Evolutionary conservation across 2,888 invertebrate genomes (phyloP), one percentile per base, ranked within the genome.

Genomic region (Malthinus seriepunctatus): DNA sequence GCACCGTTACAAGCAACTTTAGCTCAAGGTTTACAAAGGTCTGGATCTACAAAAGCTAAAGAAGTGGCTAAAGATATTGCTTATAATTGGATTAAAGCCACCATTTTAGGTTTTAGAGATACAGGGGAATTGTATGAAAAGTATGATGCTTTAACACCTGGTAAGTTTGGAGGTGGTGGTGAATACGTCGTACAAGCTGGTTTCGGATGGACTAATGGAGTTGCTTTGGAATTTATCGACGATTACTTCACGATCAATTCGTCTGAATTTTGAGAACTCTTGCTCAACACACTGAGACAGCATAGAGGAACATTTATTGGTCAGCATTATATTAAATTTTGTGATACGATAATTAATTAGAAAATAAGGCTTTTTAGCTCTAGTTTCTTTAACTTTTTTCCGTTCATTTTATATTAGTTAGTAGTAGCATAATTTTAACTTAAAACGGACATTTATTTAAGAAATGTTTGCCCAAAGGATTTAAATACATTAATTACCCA

Each of bases 1-100:
- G 88, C 93, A 0, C 93, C 93, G 2, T 82, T 90, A 39, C 88
- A 92, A 62, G 88, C 89, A 69, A 84, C 92, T 50, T 78, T 89
- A 1, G 85, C 92, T 2, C 83, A 87, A 72, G 87, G 88, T 2
- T 76, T 92, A 59, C 82, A 85, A 51, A 81, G 83, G 32, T 82
- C 87, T 8, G 81, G 81, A 0, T 82, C 82, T 8, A 64, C 71
- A 0, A 82, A 84, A 67, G 86, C 87, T 0, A 74, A 80, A 49
- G 72, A 81, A 9, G 68, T 86, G 53, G 91, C 91, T 0, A 81
- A 82, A 64, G 76, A 85, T 44, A 78, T 91, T 32, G 89, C 90
- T 0, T 80, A 85, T 60, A 82, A 82, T 39, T 93, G 91, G 90
- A 80, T 90, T 1, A 79, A 84, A 32, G 83, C 87, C 6, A 88